These are phyloP conservation scores for Eupithecia dodoneata DNA, from an alignment of 2,888 invertebrate genomes.

Conservation along the genomic window DNA sequence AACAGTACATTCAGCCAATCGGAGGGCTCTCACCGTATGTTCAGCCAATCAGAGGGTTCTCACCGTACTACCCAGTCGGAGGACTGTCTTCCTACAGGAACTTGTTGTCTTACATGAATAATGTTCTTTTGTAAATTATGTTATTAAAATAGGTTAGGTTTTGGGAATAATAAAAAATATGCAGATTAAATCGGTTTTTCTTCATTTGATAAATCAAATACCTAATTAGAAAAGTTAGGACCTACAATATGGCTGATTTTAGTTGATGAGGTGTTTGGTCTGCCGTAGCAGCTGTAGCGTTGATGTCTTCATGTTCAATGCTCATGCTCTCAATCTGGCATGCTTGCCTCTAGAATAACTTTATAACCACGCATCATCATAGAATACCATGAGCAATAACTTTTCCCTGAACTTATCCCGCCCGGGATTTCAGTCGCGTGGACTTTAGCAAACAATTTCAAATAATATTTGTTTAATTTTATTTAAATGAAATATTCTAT, in stretches of 20 bases:
- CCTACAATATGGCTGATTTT: background rate
- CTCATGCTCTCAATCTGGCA: no score
- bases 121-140: background rate
- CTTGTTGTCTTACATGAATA: background rate
- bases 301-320: no score
- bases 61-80: background rate
- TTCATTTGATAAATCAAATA: background rate
- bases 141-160: background rate
- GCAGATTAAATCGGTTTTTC: background rate
- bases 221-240: background rate
- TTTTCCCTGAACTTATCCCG: no score
- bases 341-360: no score
- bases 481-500: no score
- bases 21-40: background rate
- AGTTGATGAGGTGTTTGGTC: background rate
- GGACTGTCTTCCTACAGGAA: background rate
- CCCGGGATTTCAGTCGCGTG: no score
- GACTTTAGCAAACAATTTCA: no score
- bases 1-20: background rate
- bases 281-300: background rate
- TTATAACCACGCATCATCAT: no score
- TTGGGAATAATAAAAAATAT: background rate
- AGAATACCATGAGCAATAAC: no score
- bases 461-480: no score
- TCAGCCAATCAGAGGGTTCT: background rate